These are phyloP conservation scores for Macrocentrus cingulum DNA, from an alignment of 1,140 invertebrate species.

Conservation along the genomic window DNA sequence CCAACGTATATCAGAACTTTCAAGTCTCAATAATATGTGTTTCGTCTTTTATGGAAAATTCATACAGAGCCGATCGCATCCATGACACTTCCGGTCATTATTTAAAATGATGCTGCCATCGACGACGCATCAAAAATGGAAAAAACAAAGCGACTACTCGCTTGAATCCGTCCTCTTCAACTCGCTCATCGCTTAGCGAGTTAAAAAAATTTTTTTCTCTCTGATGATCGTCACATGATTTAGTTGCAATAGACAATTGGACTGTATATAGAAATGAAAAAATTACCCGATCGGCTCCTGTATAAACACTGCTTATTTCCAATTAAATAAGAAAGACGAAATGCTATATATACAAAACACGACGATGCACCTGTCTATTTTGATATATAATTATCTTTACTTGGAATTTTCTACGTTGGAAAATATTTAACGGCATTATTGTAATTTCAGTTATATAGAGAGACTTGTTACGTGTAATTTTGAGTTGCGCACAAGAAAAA, in stretches of 20 bases:
- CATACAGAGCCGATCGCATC: too few species aligned
- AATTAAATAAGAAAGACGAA: conserved; percentile 6
- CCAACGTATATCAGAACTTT: conserved; percentile 40
- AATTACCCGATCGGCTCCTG: conserved; percentile 5
- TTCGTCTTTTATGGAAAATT: background rate
- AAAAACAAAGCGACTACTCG: conserved; percentile 2
- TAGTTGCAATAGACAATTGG: conserved; percentile 34
- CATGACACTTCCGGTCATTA: background rate
- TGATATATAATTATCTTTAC: conserved; percentile 35
- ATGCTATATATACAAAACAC: conserved; percentile 4
- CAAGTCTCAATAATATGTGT: conserved; percentile 37
- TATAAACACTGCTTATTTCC: background rate
- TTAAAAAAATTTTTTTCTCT: conserved; percentile 5
- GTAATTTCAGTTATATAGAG: conserved; percentile 38
- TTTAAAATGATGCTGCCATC: background rate
- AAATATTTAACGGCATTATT: conserved; percentile 47
- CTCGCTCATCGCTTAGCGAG: conserved; percentile 14
- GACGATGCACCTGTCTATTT: conserved; percentile 44
- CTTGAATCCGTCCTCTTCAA: conserved; percentile 20
- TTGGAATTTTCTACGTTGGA: conserved; percentile 36
- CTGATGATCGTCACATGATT: conserved; percentile 24
- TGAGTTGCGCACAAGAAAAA: conserved; percentile 52
- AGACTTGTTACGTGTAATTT: conserved; percentile 35
- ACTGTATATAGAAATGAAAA: background rate
- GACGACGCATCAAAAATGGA: background rate